Conservation (phyloP, 2,888 invertebrate genomes). For the Nomada flava region DNA sequence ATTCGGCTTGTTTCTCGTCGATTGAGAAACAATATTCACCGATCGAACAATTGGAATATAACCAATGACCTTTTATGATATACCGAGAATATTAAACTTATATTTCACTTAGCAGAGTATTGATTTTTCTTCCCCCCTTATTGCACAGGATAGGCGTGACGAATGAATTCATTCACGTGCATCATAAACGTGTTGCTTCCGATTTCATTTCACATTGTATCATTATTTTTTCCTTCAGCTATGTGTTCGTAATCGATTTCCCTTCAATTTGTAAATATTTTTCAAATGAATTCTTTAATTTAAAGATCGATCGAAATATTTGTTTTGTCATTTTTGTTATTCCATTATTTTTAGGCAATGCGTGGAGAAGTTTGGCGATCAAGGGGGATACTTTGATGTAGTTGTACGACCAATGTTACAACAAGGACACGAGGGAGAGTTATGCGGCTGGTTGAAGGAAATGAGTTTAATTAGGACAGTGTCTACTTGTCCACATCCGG, state of each 20-base stretch:
- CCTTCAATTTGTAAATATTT: not conserved
- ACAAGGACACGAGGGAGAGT: conserved; percentile 85
- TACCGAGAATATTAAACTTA: conserved; percentile 32
- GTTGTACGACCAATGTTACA: conserved; percentile 85
- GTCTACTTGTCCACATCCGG: conserved; percentile 80
- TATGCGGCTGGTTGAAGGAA: conserved; percentile 85
- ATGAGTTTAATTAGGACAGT: conserved; percentile 84
- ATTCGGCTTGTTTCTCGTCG: not conserved
- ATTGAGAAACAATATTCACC: not conserved
- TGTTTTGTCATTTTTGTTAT: not conserved
- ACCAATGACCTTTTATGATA: conserved; percentile 2
- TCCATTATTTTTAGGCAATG: conserved; percentile 54
- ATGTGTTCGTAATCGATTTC: not conserved
- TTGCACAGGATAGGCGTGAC: not conserved
- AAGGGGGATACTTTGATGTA: conserved; percentile 83
- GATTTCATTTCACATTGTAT: not conserved
- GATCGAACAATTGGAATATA: not conserved
- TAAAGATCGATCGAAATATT: not conserved
- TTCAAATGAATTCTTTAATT: not conserved
- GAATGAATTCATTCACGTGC: conserved; percentile 40
- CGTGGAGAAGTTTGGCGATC: conserved; percentile 62
- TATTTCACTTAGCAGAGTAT: conserved; percentile 51
- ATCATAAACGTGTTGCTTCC: not conserved
- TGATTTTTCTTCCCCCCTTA: conserved; percentile 54
- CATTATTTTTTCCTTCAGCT: not conserved